Base-by-base conservation (phyloP, 2,113 vertebrate species). In the Aptenodytes forsteri region DNA sequence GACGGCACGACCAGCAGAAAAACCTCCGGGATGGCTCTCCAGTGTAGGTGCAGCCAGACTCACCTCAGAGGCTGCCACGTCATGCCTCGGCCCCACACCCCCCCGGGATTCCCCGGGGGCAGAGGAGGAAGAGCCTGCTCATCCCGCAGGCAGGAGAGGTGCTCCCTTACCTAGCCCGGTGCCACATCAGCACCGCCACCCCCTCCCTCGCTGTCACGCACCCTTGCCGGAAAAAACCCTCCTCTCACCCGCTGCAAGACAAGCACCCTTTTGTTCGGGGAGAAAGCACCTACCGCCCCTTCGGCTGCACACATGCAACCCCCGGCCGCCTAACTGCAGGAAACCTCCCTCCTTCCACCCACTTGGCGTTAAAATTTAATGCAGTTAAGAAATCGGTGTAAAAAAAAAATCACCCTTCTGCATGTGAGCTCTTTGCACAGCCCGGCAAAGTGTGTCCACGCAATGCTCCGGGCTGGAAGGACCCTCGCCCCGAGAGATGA, bases 61-160 rank as follows among this genome's bases (percentile, higher is more conserved):
- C 85, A 92, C 96, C 82, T 90, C 86, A 5, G 70, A 25, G 55
- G 83, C 42, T 90, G 97, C 97, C 97, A 97, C 97, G 96, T 97
- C 97, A 97, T 9, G 21, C 11, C 73, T 40, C 15, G 7, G 67
- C 78, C 90, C 80, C 77, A 9, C 93, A 66, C 69, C 49, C 13
- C 42, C 32, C 59, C 23, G 87, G 76, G 76, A 6, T 4, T 79
- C 72, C 96, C 91, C 72, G 15, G 64, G 38, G 38, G 65, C 79
- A 5, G 54, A 29, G 40, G 93, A 84, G 96, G 92, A 70, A 90
- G 90, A 23, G 14, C 25, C 62, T 25, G 83, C 62, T 69, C 96
- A 49, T 61, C 83, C 85, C 44, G 6, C 5, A 9, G 49, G 61
- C 78, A 50, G 66, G 11, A 46, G 67, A 80, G 78, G 79, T 23